These are phyloP conservation scores for Apodemia hepburni DNA, from an alignment of 2,888 invertebrate genomes.

Conservation along the genomic window DNA sequence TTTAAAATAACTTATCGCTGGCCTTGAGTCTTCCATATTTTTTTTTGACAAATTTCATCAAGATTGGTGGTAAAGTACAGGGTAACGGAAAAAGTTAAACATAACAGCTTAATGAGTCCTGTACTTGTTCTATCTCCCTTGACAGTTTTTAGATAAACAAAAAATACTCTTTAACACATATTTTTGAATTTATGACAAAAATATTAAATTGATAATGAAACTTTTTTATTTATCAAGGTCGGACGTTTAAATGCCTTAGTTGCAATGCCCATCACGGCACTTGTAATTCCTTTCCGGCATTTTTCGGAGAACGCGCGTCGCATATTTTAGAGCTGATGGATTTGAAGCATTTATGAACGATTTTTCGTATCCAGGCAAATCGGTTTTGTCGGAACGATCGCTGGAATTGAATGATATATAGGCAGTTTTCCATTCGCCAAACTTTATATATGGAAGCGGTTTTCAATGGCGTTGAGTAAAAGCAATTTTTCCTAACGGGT, in stretches of 20 bases:
- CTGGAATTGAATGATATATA: constrained; percentile 14
- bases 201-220: background rate
- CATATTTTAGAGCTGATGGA: constrained; percentile 41
- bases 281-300: constrained; percentile 40
- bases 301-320: constrained; percentile 40
- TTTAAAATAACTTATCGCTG: too few relatives aligned
- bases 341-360: constrained; percentile 24
- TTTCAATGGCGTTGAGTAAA: background rate
- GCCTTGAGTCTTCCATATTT: too few relatives aligned
- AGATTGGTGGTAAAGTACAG: too few relatives aligned
- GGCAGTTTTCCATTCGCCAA: constrained; percentile 16
- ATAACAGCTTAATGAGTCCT: too few relatives aligned
- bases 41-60: too few relatives aligned
- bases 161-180: too few relatives aligned
- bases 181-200: too few relatives aligned
- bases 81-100: too few relatives aligned
- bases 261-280: constrained; percentile 22
- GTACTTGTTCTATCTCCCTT: too few relatives aligned
- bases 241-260: background rate
- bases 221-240: background rate
- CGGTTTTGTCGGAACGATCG: constrained; percentile 16
- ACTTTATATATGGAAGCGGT: background rate
- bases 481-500: constrained; percentile 1
- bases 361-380: constrained; percentile 22
- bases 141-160: too few relatives aligned